These are phyloP conservation scores for Psittacus erithacus DNA, from an alignment of 2,113 vertebrate genomes.

Conservation along the genomic window DNA sequence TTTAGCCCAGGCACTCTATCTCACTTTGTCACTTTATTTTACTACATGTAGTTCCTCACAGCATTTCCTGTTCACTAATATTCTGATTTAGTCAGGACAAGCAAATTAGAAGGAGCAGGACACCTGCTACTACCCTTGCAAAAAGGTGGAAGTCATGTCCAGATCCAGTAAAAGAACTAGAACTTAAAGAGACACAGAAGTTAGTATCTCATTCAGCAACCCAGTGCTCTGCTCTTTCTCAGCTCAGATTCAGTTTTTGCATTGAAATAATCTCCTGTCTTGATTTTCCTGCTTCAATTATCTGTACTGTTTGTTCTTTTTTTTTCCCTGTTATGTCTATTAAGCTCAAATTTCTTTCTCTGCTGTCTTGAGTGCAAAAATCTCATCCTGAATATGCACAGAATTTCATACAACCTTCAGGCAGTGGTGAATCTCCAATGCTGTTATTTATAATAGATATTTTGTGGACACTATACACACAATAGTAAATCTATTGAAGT, in stretches of 20 bases:
- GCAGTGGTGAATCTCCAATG: background rate
- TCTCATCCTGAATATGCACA: background rate
- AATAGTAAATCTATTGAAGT: conserved; percentile 20
- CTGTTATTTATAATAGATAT: conserved; percentile 20
- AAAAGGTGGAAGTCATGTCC: background rate
- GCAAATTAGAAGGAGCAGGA: background rate
- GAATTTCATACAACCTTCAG: background rate
- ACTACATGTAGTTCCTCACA: background rate
- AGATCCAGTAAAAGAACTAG: background rate
- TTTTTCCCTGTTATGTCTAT: background rate
- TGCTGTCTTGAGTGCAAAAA: background rate
- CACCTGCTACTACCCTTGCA: background rate
- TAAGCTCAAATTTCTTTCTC: background rate
- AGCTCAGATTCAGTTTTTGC: background rate
- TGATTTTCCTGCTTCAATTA: background rate
- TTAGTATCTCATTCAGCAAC: background rate
- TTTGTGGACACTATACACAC: background rate
- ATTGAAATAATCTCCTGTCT: background rate
- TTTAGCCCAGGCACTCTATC: background rate
- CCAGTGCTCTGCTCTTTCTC: background rate
- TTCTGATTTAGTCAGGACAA: background rate
- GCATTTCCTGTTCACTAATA: background rate
- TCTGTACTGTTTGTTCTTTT: background rate
- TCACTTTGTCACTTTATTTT: background rate
- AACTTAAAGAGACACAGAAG: background rate